Percentiles rank a stretch among this genome's conserved stretches.
phyloP scores from a whole-genome alignment of 1,140 invertebrate genomes.

The Trichonephila clavipes region DNA sequence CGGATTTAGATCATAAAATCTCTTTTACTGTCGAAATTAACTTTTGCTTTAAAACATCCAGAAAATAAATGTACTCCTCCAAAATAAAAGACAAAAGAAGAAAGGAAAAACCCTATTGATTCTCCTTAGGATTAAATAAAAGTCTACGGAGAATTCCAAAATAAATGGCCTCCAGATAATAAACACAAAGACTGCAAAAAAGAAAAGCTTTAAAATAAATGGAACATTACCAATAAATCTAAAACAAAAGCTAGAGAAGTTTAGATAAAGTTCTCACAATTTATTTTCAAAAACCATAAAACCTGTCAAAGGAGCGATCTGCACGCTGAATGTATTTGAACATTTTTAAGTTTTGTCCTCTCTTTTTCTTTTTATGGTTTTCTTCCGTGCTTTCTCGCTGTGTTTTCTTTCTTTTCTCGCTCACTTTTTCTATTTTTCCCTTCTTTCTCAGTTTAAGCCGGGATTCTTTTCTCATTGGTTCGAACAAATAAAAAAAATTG shows the following conservation, averaged over 20 bases:
- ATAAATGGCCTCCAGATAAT: not conserved
- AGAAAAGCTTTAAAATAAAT: not conserved
- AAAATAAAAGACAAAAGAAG: not conserved
- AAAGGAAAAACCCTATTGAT: not conserved
- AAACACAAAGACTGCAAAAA: not conserved
- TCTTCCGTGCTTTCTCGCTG: not conserved
- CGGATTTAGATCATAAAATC: not conserved
- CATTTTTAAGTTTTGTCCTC: not conserved
- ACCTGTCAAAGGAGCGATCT: not conserved
- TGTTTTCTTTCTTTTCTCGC: not conserved
- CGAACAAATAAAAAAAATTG: too few species aligned
- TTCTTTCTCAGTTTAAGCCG: too few species aligned
- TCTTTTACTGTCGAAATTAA: too few species aligned
- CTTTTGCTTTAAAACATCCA: too few species aligned
- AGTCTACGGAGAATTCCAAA: not conserved
- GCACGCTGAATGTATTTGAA: not conserved
- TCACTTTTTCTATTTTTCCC: too few species aligned
- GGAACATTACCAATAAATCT: not conserved
- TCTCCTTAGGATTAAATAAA: not conserved
- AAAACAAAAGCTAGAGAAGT: not conserved
- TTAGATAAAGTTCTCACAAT: not conserved
- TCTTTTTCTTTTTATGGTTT: not conserved
- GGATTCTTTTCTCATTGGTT: too few species aligned
- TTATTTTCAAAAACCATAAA: conserved; percentile 26
- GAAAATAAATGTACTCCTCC: not conserved